A percentile compares a stretch with the other conserved stretches of the same genome.
phyloP scores from a whole-genome alignment of 2,797 vertebrate genomes.

The Hipposideros larvatus region DNA sequence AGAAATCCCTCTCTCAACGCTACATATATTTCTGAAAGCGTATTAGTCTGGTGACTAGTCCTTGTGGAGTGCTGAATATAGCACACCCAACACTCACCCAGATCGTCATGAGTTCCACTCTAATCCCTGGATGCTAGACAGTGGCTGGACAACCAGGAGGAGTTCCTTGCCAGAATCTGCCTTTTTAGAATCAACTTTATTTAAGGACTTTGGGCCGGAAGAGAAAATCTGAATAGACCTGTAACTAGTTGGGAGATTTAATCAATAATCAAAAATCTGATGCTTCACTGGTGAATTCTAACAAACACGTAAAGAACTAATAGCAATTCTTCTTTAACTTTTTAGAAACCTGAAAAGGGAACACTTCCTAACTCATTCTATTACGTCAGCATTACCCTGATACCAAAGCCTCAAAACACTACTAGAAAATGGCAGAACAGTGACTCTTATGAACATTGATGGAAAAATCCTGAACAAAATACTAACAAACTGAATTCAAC shows the following conservation, averaged over 20 bases:
- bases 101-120: background rate
- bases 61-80: background rate
- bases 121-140: background rate
- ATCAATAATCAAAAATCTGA: background rate
- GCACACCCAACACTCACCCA: background rate
- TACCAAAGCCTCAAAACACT: background rate
- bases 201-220: constrained; percentile 93
- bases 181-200: constrained; percentile 91
- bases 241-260: background rate
- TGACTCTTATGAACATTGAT: background rate
- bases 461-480: background rate
- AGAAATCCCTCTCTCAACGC: background rate
- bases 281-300: background rate
- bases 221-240: background rate
- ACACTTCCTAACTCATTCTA: background rate
- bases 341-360: background rate
- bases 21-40: background rate
- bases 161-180: constrained; percentile 90
- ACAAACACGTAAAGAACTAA: background rate
- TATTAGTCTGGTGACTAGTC: background rate
- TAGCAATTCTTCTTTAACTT: background rate
- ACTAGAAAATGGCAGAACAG: background rate
- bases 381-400: background rate
- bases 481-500: background rate
- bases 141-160: background rate